Evolutionary conservation across 2,888 invertebrate species (phyloP).

Genomic region (Pinctada fucata): DNA sequence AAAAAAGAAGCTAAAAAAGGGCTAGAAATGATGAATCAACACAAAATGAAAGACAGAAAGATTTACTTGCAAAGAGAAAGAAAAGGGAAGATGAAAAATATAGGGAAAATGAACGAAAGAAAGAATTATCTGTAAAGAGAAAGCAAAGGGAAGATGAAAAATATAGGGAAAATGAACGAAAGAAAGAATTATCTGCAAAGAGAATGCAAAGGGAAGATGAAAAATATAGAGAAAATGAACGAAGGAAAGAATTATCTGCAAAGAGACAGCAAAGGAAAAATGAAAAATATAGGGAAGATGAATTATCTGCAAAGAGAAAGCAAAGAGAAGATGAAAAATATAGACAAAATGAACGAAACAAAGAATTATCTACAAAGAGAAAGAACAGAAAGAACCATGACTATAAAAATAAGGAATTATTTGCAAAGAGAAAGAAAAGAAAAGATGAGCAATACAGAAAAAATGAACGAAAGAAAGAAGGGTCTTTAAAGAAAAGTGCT

Average conservation of each 20-base stretch:
- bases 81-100: background rate
- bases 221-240: constrained; percentile 1
- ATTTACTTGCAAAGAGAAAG: constrained; percentile 7
- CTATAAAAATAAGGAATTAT: background rate
- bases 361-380: constrained; percentile 1
- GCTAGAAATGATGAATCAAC: too few species aligned
- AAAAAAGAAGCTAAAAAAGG: too few species aligned
- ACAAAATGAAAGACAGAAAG: background rate
- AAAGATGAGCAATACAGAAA: background rate
- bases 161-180: background rate
- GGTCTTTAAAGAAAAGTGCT: background rate
- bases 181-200: background rate
- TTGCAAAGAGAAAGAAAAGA: constrained; percentile 3
- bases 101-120: background rate
- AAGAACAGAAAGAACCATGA: background rate
- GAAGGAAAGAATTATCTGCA: background rate
- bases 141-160: background rate
- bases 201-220: background rate
- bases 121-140: too few species aligned
- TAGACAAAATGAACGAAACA: background rate
- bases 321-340: background rate
- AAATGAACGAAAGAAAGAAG: too few species aligned
- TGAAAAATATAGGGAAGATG: constrained; percentile 11
- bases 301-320: constrained; percentile 6
- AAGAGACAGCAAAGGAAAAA: background rate